Evolutionary conservation across 1,140 invertebrate species (phyloP), one percentile per base, ranked within the genome.

Genomic region (Listronotus bonariensis): DNA sequence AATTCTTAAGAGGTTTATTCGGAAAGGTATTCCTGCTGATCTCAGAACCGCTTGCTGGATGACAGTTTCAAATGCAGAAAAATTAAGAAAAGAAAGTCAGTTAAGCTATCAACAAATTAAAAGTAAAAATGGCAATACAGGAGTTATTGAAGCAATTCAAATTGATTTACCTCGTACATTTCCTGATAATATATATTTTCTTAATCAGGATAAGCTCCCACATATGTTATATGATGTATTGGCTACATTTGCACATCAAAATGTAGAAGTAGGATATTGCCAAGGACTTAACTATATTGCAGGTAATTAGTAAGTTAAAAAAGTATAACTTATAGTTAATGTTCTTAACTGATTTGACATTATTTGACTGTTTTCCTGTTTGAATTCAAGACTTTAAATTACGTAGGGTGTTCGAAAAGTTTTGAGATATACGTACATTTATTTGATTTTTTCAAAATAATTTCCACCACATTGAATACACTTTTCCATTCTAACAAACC

Each of bases 211-310:
- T 68, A 83, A 85, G 49, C 85, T 90, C 69, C 88, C 91, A 62
- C 82, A 87, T 68, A 87, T 90, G 71, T 80, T 97, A 12, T 93
- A 87, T 70, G 92, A 95, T 81, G 87, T 96, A 72, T 81, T 97
- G 54, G 83, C 90, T 65, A 92, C 93, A n/a, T 93, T 95, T 82
- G 91, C 92, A 54, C 89, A 93, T 77, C 89, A 93, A 67, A 96
- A 96, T 79, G 84, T 85, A 69, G 85, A 87, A 67, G 88, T 96
- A 69, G 93, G 93, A 55, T 97, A 97, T 77, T 96, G 94, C 76
- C 95, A 97, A 82, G 95, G 95, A 43, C 80, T 96, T 41, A 96
- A 96, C 81, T 97, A 95, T 75, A 93, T 97, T 72, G 92, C 92
- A 73, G 93, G 64, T 66, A 66, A 15, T 3, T 41, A 41, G 31